These are phyloP conservation scores for Onychomys arenicola DNA, from an alignment of 2,797 vertebrate genomes.

Conservation along the genomic window DNA sequence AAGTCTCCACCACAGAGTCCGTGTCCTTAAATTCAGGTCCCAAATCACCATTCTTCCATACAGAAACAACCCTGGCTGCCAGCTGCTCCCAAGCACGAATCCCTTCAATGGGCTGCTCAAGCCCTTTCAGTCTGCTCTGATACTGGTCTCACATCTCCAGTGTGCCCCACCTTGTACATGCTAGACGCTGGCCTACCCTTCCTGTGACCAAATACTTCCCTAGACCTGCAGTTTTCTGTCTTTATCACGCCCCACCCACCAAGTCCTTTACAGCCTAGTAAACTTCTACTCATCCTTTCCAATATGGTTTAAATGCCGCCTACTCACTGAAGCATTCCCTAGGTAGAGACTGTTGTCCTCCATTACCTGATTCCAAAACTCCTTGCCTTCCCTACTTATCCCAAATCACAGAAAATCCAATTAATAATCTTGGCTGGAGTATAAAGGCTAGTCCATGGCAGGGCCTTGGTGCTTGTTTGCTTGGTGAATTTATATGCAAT, in stretches of 20 bases:
- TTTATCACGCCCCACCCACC: not conserved
- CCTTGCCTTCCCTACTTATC: not conserved
- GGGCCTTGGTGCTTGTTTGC: not conserved
- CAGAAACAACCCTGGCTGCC: not conserved
- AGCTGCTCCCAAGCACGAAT: not conserved
- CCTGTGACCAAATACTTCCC: not conserved
- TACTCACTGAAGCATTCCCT: not conserved
- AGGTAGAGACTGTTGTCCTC: not conserved
- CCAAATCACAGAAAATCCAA: not conserved
- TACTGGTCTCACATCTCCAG: not conserved
- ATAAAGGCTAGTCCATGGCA: not conserved
- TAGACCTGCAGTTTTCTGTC: not conserved
- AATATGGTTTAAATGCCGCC: not conserved
- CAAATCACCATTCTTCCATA: not conserved
- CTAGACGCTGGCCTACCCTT: not conserved
- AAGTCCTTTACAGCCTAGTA: not conserved
- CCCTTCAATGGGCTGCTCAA: not conserved
- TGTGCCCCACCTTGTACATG: not conserved
- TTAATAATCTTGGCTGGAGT: not conserved
- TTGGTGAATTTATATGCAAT: not conserved
- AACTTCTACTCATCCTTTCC: constrained; percentile 3
- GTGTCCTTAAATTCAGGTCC: not conserved
- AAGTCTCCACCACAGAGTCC: not conserved
- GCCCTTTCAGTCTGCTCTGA: not conserved
- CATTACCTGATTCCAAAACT: not conserved